A percentile compares a stretch with the other conserved stretches of the same genome.
phyloP scores from a whole-genome alignment of 2,797 vertebrate genomes.

The Austrolebias charrua region DNA sequence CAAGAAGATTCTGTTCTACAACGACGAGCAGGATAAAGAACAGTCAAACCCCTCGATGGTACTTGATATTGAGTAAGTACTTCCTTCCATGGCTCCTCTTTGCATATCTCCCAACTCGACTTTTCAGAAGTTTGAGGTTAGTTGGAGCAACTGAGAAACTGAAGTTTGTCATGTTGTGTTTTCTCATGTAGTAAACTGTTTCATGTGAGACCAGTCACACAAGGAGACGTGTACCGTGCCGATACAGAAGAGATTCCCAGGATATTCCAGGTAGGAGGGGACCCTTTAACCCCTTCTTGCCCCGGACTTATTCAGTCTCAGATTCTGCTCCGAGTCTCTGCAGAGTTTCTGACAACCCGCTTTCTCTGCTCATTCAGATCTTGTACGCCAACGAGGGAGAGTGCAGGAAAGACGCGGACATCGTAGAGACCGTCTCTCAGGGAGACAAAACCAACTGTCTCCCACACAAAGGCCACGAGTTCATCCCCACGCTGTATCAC shows the following conservation, averaged over 20 bases:
- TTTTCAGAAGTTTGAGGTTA: background rate
- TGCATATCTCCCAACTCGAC: background rate
- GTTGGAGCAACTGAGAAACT: background rate
- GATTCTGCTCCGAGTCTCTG: no score
- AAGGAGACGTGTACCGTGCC: slow-evolving; percentile 98
- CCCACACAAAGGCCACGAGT: slow-evolving; percentile 98
- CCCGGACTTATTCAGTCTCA: no score
- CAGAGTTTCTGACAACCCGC: background rate
- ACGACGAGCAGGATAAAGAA: slow-evolving; percentile 97
- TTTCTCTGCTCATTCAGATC: slow-evolving; percentile 77
- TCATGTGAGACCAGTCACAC: slow-evolving; percentile 97
- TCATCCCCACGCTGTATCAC: slow-evolving; percentile 98
- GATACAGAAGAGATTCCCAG: slow-evolving; percentile 98
- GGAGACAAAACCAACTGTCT: slow-evolving; percentile 94
- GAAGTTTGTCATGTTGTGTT: background rate
- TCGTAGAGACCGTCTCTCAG: slow-evolving; percentile 89
- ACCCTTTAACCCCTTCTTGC: background rate
- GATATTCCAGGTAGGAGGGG: slow-evolving; percentile 92
- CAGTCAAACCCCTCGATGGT: slow-evolving; percentile 98
- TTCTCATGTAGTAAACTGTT: slow-evolving; percentile 89
- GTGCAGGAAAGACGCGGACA: slow-evolving; percentile 93
- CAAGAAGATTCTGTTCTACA: slow-evolving; percentile 99
- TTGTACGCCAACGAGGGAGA: slow-evolving; percentile 98
- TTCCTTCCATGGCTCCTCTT: background rate
- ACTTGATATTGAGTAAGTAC: slow-evolving; percentile 98